phyloP scores from a whole-genome alignment of 2,797 vertebrate species.

The Brotula barbata region DNA sequence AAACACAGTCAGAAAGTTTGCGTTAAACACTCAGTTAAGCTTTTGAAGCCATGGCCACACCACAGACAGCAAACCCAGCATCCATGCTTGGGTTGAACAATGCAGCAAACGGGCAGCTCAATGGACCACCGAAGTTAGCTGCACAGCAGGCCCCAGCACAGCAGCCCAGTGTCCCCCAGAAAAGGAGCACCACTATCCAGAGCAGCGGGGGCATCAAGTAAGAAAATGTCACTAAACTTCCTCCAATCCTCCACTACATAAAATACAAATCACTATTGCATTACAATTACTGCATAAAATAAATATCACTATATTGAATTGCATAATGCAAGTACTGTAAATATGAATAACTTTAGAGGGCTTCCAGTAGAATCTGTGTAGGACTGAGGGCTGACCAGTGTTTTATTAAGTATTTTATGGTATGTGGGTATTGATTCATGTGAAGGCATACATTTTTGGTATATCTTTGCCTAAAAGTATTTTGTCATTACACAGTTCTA shows the following conservation, averaged over 20 bases:
- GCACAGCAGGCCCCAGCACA: conserved; percentile 45
- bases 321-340: too few species aligned
- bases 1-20: conserved; percentile 23
- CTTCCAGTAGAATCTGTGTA: too few species aligned
- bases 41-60: conserved; percentile 71
- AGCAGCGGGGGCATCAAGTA: conserved; percentile 78
- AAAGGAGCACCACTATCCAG: conserved; percentile 68
- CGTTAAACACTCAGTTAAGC: conserved; percentile 5
- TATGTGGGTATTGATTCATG: too few species aligned
- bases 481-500: too few species aligned
- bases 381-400: too few species aligned
- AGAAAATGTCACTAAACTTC: conserved; percentile 18
- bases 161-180: conserved; percentile 56
- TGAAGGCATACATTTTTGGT: too few species aligned
- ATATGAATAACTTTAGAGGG: too few species aligned
- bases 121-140: conserved; percentile 63
- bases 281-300: too few species aligned
- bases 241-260: not conserved
- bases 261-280: too few species aligned
- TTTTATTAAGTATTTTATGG: too few species aligned
- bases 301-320: too few species aligned
- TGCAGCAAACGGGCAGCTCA: conserved; percentile 72
- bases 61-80: conserved; percentile 75
- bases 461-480: too few species aligned
- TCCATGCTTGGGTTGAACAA: conserved; percentile 72